These are phyloP conservation scores for Octomys mimax DNA, from an alignment of 2,797 vertebrate genomes.

Conservation along the genomic window DNA sequence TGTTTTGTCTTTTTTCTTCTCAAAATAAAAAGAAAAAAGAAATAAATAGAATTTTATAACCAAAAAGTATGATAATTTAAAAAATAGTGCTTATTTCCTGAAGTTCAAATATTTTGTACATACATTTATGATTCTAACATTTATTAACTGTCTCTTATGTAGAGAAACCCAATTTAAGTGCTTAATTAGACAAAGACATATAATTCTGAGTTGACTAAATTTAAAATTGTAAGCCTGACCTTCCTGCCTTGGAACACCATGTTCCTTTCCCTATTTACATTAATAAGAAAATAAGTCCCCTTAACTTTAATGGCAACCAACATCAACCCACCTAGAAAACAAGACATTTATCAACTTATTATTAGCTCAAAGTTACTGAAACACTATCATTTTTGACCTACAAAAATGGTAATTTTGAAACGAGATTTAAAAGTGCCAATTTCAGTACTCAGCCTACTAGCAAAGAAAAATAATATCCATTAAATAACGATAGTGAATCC, in stretches of 20 bases:
- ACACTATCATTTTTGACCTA: not conserved
- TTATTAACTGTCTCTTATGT: not conserved
- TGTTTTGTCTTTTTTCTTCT: too few relatives aligned
- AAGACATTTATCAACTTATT: not conserved
- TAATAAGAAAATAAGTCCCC: slow-evolving; percentile 8
- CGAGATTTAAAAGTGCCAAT: not conserved
- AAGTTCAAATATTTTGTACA: not conserved
- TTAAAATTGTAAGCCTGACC: not conserved
- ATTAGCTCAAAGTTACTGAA: not conserved
- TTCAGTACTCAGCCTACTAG: slow-evolving; percentile 17
- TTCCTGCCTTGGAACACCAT: not conserved
- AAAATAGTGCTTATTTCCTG: slow-evolving; percentile 4
- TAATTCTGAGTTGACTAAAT: slow-evolving; percentile 39
- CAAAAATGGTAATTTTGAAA: not conserved
- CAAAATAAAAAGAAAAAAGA: not conserved
- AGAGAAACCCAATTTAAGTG: not conserved
- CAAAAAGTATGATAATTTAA: not conserved
- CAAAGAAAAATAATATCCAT: not conserved
- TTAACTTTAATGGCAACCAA: not conserved
- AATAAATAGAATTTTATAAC: slow-evolving; percentile 6
- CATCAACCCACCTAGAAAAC: not conserved
- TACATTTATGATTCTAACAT: slow-evolving; percentile 14
- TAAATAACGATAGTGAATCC: not conserved
- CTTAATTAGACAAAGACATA: not conserved
- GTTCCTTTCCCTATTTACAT: not conserved